Evolutionary conservation across 2,797 vertebrate species (phyloP), one percentile per base, ranked within the genome.

Genomic region (Pachyuromys duprasi): DNA sequence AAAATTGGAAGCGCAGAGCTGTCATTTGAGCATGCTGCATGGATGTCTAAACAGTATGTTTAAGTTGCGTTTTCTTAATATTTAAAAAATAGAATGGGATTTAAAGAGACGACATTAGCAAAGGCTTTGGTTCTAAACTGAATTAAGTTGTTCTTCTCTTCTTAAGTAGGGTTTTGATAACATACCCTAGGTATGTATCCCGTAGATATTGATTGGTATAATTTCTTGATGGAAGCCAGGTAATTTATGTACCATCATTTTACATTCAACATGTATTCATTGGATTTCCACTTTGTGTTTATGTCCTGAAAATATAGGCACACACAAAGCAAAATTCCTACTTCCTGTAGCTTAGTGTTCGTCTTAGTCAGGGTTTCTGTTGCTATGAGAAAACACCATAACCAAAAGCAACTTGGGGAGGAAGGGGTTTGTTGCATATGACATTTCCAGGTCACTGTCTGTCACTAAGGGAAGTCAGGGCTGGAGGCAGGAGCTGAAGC

Each of bases 41-140:
- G 99, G 99, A 99, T 99, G 99, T 99, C 99, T 62, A 99, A 99
- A 99, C 99, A 99, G 99, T 99, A 99, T 97, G 99, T 95, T 93
- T 86, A 55, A 76, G 8, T 78, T 88, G 31, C 45, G 20, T 39
- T 81, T 67, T 76, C 8, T 33, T 33, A 74, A 15, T 78, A 28
- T 62, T 92, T 62, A 26, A 18, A 15, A 33, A 89, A 89, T 42
- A 39, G 24, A 55, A 17, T 9, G 24, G 55, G 57, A 28, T 60
- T 90, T 95, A n/a, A 49, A 93, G 75, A 74, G n/a, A 28, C 84
- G 81, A 26, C 53, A 6, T 24, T 86, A 89, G 28, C 49, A 8
- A 84, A 62, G 36, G 63, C 60, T 91, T 91, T 92, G 74, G 26
- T 78, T 89, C n/a, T 86, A 89, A 86, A 78, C 33, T 20, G 5